Base-by-base conservation (phyloP, 2,113 vertebrate genomes). In the Callionymus lyra region DNA sequence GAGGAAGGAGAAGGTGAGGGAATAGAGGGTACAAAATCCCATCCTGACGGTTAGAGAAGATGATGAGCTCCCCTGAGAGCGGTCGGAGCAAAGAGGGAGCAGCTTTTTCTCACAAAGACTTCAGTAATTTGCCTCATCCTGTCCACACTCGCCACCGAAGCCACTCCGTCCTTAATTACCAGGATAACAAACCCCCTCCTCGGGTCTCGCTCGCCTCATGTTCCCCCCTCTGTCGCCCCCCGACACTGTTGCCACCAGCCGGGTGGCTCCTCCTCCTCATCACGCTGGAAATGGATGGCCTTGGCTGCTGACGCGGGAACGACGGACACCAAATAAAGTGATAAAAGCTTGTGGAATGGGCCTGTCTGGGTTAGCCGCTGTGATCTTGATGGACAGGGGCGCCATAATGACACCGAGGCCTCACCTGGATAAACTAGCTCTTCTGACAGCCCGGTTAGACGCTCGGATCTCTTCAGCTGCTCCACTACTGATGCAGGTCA, bases 41-140 rank as follows among this genome's bases (percentile, higher is more conserved):
- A 86, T 90, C 88, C 85, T 92, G 92, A 92, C 88, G 92, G 90
- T 96, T 90, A 90, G 86, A 85, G 84, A 89, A 88, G 82, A 90
- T 86, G 86, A 93, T 85, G 82, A 90, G 89, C 78, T 92, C 90
- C 90, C 90, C 52, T 53, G 90, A 87, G 90, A 82, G 81, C 50
- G 82, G 83, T 82, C 75, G 72, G 86, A 87, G 82, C 81, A 82
- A 82, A 82, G 79, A 76, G 82, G 85, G 82, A 87, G 82, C 79
- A 88, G 86, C 84, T 86, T 86, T 83, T 85, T 83, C 80, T 82
- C 79, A 85, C 82, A 87, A 89, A 88, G 87, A 84, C 84, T 81
- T 77, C 69, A 78, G 85, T 89, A 84, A 88, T 89, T 90, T 89
- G 87, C 90, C 81, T 84, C 79, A 76, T 91, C 85, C 83, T 87